A percentile compares a stretch with the other conserved stretches of the same genome.
These are phyloP conservation scores for Nomada fabriciana DNA, from an alignment of 2,888 invertebrate genomes.

Conservation along the genomic window DNA sequence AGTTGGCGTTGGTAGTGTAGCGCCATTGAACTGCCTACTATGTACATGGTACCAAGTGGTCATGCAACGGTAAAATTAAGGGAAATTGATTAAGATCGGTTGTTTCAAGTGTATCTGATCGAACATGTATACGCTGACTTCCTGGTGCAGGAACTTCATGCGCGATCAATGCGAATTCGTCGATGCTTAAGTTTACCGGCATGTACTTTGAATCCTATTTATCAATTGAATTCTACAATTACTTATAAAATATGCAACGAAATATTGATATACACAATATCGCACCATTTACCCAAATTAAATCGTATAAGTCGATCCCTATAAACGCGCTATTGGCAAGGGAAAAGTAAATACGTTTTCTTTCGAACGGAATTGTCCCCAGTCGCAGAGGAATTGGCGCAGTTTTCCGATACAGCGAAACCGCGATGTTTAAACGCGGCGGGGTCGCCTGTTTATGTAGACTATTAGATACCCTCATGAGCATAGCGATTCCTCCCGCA, in stretches of 20 bases:
- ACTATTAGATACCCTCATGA: slow-evolving; percentile 8
- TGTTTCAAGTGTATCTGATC: slow-evolving; percentile 66
- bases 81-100: slow-evolving; percentile 79
- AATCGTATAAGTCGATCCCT: not conserved
- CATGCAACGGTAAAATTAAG: slow-evolving; percentile 78
- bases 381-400: not conserved
- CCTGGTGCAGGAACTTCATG: slow-evolving; percentile 23
- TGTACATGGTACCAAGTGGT: slow-evolving; percentile 60
- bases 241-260: not conserved
- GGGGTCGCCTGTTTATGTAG: slow-evolving; percentile 8
- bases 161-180: slow-evolving; percentile 16
- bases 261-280: not conserved
- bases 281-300: not conserved
- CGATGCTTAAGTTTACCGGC: not conserved
- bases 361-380: not conserved
- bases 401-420: not conserved
- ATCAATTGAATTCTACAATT: not conserved
- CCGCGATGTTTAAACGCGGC: slow-evolving; percentile 18
- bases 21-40: slow-evolving; percentile 47
- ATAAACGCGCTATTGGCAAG: not conserved
- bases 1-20: slow-evolving; percentile 27
- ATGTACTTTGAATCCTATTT: not conserved
- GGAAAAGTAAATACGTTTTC: not conserved
- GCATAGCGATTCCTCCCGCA: slow-evolving; percentile 23
- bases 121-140: slow-evolving; percentile 39